Conservation (phyloP, 2,113 vertebrate species). For the Cottus gobio region DNA sequence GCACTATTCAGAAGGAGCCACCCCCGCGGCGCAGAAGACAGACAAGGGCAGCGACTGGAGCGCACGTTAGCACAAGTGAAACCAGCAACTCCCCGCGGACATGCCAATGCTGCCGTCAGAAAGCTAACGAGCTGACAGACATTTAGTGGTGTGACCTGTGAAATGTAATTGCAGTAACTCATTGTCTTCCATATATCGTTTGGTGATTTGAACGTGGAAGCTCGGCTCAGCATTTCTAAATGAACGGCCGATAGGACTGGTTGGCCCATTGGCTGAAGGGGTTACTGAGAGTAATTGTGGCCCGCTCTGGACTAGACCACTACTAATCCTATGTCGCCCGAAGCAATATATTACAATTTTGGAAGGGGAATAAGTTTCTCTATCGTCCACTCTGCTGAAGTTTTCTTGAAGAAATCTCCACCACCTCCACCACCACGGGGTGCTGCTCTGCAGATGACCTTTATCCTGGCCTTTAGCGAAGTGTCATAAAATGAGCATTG, state of each 20-base stretch:
- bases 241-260: neutral
- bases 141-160: constrained; percentile 5
- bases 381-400: neutral
- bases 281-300: constrained; percentile 12
- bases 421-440: neutral
- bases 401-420: constrained; percentile 29
- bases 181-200: neutral
- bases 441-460: neutral
- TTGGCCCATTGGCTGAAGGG: neutral
- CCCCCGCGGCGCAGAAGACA: constrained; percentile 72
- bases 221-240: constrained; percentile 10
- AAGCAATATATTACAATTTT: constrained; percentile 16
- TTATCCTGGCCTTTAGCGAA: neutral
- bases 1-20: constrained; percentile 50
- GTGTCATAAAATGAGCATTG: neutral
- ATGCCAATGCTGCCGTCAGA: constrained; percentile 57
- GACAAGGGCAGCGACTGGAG: constrained; percentile 55
- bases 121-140: constrained; percentile 44
- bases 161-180: constrained; percentile 40
- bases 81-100: constrained; percentile 38
- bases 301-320: neutral
- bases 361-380: constrained; percentile 6
- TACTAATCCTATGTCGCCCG: neutral
- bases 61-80: constrained; percentile 19
- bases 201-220: constrained; percentile 26